phyloP scores from a whole-genome alignment of 1,140 invertebrate species.

The Drosophila tsacasi region DNA sequence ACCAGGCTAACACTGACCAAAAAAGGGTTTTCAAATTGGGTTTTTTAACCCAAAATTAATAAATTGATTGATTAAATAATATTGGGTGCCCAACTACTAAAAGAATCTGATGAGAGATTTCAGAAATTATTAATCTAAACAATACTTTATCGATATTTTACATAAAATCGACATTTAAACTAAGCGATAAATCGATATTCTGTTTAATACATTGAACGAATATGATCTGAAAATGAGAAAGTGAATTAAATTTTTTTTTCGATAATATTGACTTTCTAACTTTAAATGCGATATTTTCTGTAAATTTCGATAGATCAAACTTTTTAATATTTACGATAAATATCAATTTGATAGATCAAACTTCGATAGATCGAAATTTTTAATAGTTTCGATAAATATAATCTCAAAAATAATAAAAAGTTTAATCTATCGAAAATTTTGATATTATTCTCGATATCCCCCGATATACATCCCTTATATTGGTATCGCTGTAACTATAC shows the following conservation, averaged over 20 bases:
- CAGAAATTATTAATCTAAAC: not conserved
- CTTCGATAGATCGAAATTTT: no score
- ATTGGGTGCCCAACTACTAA: not conserved
- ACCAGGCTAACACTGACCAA: conserved; percentile 22
- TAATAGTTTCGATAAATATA: no score
- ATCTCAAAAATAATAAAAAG: no score
- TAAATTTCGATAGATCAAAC: no score
- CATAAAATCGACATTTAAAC: not conserved
- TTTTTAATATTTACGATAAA: no score
- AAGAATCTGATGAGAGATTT: not conserved
- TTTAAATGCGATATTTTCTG: no score
- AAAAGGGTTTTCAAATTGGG: not conserved
- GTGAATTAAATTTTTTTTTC: not conserved
- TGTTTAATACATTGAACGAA: not conserved
- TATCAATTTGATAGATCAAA: no score
- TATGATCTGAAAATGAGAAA: not conserved
- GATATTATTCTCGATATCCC: not conserved
- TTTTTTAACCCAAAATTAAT: not conserved
- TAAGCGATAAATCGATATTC: not conserved
- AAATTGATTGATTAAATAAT: not conserved
- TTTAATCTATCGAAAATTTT: no score
- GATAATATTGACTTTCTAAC: no score
- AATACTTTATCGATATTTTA: not conserved
- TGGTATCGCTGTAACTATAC: not conserved
- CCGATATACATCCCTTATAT: not conserved